Base-by-base conservation (phyloP, 2,113 vertebrate genomes). In the Chiloscyllium plagiosum region DNA sequence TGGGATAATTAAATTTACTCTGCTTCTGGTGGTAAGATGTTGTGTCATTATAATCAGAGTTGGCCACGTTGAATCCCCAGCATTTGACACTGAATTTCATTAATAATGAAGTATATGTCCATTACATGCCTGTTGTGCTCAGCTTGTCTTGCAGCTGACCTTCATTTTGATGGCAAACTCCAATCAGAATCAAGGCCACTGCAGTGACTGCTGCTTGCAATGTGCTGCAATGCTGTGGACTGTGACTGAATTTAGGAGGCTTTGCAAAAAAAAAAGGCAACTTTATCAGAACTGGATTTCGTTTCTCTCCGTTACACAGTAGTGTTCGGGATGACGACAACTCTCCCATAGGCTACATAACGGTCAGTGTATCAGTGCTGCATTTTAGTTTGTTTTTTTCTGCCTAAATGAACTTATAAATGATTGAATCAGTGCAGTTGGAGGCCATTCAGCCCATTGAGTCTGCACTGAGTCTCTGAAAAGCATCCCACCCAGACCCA, bases 1-100 rank as follows among this genome's bases (percentile, higher is more conserved):
- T 93, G 42, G 24, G 94, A 50, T 95, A 52, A 95, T 95, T 95
- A 76, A 72, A 72, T 95, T 72, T 95, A 50, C 5, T 15, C 94
- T 95, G 69, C 68, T 95, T 66, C 47, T 52, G 15, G 37, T 50
- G 68, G 68, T 47, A 33, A 37, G 69, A 95, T 52, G 24, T 33
- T 95, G 37, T 72, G 42, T 72, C 22, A 70, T 95, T 95, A 95
- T 72, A 95, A 95, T 52, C 69, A 52, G 69, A 24, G 37, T 29
- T 24, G 69, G 33, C 37, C 42, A 50, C 17, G 12, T 47, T 95
- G 68, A 72, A 76, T 29, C 42, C 47, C 24, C 26, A 47, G 2
- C 69, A 72, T 47, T 69, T 72, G 94, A 72, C 94, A 95, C 72
- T 61, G 72, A 69, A 94, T 70, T 70, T 42, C 42, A 42, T 94